phyloP scores from a whole-genome alignment of 2,113 vertebrate genomes.

The Anolis sagrei region DNA sequence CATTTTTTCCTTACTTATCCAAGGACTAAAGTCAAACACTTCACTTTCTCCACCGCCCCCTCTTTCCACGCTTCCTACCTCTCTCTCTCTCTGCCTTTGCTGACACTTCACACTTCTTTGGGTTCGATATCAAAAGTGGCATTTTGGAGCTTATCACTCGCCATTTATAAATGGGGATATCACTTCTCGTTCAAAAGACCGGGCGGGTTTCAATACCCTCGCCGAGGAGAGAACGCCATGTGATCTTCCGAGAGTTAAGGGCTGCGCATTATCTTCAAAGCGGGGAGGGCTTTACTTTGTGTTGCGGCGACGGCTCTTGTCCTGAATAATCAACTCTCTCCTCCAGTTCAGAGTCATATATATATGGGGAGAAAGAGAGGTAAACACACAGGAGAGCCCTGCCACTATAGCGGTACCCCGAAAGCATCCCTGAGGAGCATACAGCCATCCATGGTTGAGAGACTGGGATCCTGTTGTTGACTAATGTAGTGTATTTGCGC shows the following conservation, averaged over 20 bases:
- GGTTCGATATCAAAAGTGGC: slow-evolving; percentile 74
- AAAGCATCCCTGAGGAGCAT: too few relatives aligned
- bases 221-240: slow-evolving; percentile 35
- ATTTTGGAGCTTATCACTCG: slow-evolving; percentile 71
- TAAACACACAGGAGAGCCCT: neutral
- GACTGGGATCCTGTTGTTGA: too few relatives aligned
- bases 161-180: slow-evolving; percentile 62
- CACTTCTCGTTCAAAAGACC: slow-evolving; percentile 63
- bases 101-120: slow-evolving; percentile 58
- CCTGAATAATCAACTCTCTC: slow-evolving; percentile 26
- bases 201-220: slow-evolving; percentile 11
- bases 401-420: neutral
- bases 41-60: neutral
- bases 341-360: neutral
- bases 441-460: too few relatives aligned
- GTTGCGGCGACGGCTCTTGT: neutral
- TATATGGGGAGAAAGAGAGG: neutral
- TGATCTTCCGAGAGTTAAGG: slow-evolving; percentile 66
- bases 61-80: neutral
- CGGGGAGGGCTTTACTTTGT: slow-evolving; percentile 58
- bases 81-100: slow-evolving; percentile 45
- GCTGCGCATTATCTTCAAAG: slow-evolving; percentile 63
- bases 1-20: slow-evolving; percentile 30
- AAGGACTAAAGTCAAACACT: slow-evolving; percentile 58
- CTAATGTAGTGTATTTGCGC: too few relatives aligned